These are phyloP conservation scores for Theodoxus fluviatilis DNA, from an alignment of 2,888 invertebrate genomes.

Conservation along the genomic window DNA sequence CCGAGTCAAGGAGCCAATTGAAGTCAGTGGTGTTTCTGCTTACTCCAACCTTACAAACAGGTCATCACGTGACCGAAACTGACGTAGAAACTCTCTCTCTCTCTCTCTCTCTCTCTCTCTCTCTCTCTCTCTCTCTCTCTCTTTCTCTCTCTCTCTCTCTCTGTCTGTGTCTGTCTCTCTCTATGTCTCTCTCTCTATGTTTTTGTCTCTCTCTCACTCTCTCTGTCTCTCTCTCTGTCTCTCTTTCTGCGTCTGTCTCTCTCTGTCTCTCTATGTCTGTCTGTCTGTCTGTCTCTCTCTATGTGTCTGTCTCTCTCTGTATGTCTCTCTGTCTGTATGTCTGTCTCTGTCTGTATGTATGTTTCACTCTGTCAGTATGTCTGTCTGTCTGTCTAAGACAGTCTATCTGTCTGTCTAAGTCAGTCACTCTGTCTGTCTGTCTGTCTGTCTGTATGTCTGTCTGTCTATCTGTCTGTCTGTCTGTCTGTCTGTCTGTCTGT, in stretches of 20 bases:
- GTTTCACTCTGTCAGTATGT: neutral
- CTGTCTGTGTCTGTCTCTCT: neutral
- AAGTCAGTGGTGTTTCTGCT: too few species aligned
- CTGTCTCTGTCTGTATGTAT: too few species aligned
- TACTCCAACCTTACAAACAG: too few species aligned
- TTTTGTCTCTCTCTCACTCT: neutral
- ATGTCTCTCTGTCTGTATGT: slow-evolving; percentile 21
- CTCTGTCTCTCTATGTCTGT: neutral
- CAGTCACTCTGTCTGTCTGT: slow-evolving; percentile 22
- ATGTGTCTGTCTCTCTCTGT: slow-evolving; percentile 19
- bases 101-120: neutral
- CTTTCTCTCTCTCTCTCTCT: neutral
- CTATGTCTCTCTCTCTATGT: slow-evolving; percentile 5
- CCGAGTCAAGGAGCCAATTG: too few species aligned
- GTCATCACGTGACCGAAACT: too few species aligned
- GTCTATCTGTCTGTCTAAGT: slow-evolving; percentile 18
- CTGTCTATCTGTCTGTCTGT: slow-evolving; percentile 19
- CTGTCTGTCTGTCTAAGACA: neutral
- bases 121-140: neutral
- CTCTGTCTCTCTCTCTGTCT: slow-evolving; percentile 5
- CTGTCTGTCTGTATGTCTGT: slow-evolving; percentile 19
- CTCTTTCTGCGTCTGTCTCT: neutral
- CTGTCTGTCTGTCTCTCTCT: slow-evolving; percentile 11
- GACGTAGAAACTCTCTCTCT: too few species aligned
- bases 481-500: slow-evolving; percentile 9